Evolutionary conservation across 2,888 invertebrate species (phyloP).

Genomic region (Caradrina clavipalpis): DNA sequence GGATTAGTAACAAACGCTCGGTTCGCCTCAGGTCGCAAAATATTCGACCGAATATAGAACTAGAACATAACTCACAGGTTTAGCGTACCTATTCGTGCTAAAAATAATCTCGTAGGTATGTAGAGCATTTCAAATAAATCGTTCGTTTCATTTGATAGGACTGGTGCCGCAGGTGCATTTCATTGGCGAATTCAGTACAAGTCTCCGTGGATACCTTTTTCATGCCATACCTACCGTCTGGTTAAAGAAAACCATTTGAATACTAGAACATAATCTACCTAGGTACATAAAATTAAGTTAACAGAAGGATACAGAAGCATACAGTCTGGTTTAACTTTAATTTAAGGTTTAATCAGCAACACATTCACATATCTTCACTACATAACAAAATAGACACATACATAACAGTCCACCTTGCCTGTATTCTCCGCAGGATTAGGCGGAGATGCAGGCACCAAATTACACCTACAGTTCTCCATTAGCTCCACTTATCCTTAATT

Average conservation of each 20-base stretch:
- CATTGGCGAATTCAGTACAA: slow-evolving; percentile 34
- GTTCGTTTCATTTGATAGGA: slow-evolving; percentile 13
- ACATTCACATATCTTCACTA: slow-evolving; percentile 10
- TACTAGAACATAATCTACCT: background rate
- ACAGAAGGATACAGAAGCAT: background rate
- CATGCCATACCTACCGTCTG: slow-evolving; percentile 13
- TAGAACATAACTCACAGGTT: no score
- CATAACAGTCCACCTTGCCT: no score
- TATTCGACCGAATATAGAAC: no score
- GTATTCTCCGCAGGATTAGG: no score
- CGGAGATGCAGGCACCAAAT: no score
- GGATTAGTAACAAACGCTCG: no score
- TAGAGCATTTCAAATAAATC: slow-evolving; percentile 34
- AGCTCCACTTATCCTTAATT: background rate
- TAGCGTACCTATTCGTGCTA: background rate
- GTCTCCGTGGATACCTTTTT: background rate
- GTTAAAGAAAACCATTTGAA: background rate
- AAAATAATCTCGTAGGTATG: background rate
- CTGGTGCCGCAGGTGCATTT: slow-evolving; percentile 34
- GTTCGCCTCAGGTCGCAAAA: background rate
- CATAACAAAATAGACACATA: no score
- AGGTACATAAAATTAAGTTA: background rate
- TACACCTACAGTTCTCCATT: no score
- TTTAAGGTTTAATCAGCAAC: slow-evolving; percentile 14
- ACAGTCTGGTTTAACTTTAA: background rate